Evolutionary conservation across 2,113 vertebrate species (phyloP).

Genomic region (Eupsittula cactorum): DNA sequence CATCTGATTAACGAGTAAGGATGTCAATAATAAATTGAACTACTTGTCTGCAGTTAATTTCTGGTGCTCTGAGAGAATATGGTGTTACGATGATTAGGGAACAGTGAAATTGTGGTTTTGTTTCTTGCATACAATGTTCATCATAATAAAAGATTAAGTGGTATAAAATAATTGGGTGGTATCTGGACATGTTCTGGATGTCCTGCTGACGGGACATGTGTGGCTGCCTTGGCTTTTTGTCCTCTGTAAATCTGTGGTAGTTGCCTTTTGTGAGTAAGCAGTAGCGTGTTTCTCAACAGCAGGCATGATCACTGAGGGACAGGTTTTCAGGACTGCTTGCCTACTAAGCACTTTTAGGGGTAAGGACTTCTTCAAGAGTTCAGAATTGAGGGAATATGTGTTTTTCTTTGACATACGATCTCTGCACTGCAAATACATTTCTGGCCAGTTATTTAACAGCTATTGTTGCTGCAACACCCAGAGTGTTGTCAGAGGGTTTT

Average conservation of each 20-base stretch:
- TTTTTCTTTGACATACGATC: not conserved
- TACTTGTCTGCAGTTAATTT: not conserved
- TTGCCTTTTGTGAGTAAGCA: not conserved
- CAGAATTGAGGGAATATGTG: not conserved
- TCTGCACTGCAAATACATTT: not conserved
- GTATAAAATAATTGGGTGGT: not conserved
- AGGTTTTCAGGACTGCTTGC: not conserved
- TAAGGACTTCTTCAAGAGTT: not conserved
- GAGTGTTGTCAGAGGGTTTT: not conserved
- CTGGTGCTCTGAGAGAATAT: not conserved
- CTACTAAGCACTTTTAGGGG: not conserved
- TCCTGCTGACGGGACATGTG: not conserved
- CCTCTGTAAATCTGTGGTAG: not conserved
- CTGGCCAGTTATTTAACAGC: not conserved
- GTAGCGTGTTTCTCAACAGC: not conserved
- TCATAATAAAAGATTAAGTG: not conserved
- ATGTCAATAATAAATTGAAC: not conserved
- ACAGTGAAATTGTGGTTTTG: not conserved
- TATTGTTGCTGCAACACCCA: not conserved
- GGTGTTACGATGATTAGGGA: not conserved
- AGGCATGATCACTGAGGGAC: not conserved
- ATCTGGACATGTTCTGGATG: not conserved
- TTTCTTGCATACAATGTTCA: not conserved
- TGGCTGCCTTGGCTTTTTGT: not conserved
- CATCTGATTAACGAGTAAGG: not conserved